A percentile compares a stretch with the other conserved stretches of the same genome.
Conservation (phyloP, 1,140 invertebrate genomes). For the Latrodectus geometricus region DNA sequence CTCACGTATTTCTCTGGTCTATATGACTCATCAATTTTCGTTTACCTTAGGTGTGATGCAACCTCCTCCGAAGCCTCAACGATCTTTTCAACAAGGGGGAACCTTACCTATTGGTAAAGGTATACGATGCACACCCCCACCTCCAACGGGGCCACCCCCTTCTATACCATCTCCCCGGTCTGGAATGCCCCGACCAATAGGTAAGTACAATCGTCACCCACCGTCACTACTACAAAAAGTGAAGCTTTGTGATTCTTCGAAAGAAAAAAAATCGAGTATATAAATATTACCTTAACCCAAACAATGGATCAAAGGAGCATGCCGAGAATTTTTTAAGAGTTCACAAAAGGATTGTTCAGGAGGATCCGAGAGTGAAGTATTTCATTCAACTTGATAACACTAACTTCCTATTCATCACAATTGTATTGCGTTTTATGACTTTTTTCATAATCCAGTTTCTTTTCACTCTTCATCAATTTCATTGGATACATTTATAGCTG, state of each 20-base stretch:
- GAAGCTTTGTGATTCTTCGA: no score
- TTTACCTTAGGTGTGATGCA: conserved; percentile 59
- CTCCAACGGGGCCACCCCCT: conserved; percentile 63
- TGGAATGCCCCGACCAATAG: conserved; percentile 58
- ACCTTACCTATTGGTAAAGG: conserved; percentile 61
- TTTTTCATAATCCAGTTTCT: no score
- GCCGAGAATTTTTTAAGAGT: not conserved
- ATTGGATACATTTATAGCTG: no score
- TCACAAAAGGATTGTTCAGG: not conserved
- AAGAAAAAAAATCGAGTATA: not conserved
- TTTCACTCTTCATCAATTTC: no score
- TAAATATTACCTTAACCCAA: not conserved
- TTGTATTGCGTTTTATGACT: no score
- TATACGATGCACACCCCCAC: conserved; percentile 63
- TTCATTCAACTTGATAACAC: no score
- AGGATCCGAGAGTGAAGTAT: not conserved
- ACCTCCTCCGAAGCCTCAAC: conserved; percentile 67
- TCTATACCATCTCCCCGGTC: conserved; percentile 63
- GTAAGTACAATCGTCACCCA: conserved; percentile 18
- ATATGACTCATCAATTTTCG: not conserved
- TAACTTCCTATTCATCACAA: no score
- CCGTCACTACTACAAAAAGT: no score
- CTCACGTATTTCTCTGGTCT: no score
- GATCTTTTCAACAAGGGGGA: conserved; percentile 65
- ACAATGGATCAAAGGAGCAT: not conserved